A percentile compares a stretch with the other conserved stretches of the same genome.
These are phyloP conservation scores for Exocentrus adspersus DNA, from an alignment of 2,888 invertebrate genomes.

Conservation along the genomic window DNA sequence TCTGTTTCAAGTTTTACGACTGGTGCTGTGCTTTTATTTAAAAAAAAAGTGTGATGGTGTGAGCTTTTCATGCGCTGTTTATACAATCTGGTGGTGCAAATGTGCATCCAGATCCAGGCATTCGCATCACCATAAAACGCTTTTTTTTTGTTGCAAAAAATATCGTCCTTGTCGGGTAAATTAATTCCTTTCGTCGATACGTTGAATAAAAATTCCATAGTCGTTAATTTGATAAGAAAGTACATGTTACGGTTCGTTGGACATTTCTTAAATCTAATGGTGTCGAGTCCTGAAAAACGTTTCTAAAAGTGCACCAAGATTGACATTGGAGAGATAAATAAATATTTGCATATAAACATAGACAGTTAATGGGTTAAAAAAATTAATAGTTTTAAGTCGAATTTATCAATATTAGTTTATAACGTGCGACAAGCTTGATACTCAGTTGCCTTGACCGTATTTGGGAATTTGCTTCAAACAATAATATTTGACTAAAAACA, in stretches of 20 bases:
- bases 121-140: too few species aligned
- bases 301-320: too few species aligned
- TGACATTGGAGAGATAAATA: too few species aligned
- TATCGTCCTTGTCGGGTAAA: too few species aligned
- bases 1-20: conserved; percentile 1
- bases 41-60: conserved; percentile 2
- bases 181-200: too few species aligned
- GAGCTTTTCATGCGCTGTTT: conserved; percentile 1
- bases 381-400: not conserved
- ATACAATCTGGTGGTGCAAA: not conserved
- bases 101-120: not conserved
- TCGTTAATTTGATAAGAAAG: not conserved
- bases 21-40: not conserved
- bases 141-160: not conserved
- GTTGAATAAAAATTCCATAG: too few species aligned
- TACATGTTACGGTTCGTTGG: not conserved
- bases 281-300: not conserved
- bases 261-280: not conserved
- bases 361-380: not conserved
- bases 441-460: not conserved
- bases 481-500: not conserved
- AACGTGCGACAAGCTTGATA: not conserved
- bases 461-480: not conserved
- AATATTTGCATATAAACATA: not conserved
- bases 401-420: not conserved